Conservation (phyloP, 2,113 vertebrate genomes). For the Felis catus region DNA sequence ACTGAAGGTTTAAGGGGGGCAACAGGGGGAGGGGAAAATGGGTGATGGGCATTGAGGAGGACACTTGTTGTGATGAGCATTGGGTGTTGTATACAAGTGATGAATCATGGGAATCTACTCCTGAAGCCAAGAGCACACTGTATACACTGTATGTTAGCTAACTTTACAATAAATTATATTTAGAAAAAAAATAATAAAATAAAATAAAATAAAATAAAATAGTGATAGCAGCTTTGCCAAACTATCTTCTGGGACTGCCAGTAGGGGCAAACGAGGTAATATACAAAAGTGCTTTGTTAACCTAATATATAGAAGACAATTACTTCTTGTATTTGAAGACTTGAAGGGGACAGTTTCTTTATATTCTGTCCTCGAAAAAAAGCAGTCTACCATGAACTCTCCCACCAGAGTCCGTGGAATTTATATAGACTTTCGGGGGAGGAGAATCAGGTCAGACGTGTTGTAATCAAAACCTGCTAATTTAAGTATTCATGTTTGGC, state of each 20-base stretch:
- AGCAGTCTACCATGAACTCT: background rate
- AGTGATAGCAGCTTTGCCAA: background rate
- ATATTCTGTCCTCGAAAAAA: background rate
- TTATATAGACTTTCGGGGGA: background rate
- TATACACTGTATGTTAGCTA: too few relatives aligned
- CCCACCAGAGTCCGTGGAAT: background rate
- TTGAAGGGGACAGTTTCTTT: background rate
- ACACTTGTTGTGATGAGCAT: too few relatives aligned
- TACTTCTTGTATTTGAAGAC: background rate
- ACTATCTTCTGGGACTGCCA: background rate
- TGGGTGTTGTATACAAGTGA: too few relatives aligned
- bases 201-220: too few relatives aligned
- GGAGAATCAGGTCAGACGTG: background rate
- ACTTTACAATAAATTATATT: too few relatives aligned
- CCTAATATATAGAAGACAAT: background rate
- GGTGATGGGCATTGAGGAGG: too few relatives aligned
- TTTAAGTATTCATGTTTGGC: background rate
- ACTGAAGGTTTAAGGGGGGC: too few relatives aligned
- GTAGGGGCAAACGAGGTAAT: background rate
- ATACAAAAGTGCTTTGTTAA: constrained; percentile 17
- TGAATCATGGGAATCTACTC: too few relatives aligned
- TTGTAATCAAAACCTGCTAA: background rate
- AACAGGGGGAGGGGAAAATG: too few relatives aligned
- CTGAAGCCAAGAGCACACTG: too few relatives aligned
- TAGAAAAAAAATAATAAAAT: too few relatives aligned